Base-by-base conservation (phyloP, 2,888 invertebrate genomes). In the Sphaeridia pumilis region DNA sequence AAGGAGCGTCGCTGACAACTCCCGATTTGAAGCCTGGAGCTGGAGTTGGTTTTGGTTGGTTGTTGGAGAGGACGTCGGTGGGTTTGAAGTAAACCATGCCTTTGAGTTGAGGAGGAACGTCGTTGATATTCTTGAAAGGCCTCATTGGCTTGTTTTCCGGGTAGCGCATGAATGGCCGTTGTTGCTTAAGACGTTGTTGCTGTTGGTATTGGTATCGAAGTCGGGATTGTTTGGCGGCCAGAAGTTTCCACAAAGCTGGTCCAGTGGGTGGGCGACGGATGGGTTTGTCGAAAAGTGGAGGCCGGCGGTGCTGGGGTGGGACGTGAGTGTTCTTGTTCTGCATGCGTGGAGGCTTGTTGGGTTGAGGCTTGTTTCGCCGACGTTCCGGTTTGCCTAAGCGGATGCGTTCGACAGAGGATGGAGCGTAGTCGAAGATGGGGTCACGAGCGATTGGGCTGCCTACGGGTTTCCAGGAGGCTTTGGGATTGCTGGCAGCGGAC, bases 371-470 rank as follows among this genome's bases (percentile, higher is more conserved):
- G 38, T 43, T 12, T 43, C 56, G 24, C 1, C 51, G 38, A 12
- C 34, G 17, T 12, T 34, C 43, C 17, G 46, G 24, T 4, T 42
- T 52, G 21, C 57, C 60, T 38, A 64, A 60, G 21, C 56, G 55
- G 12, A 64, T 61, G 35, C 59, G 46, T 42, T 64, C 64, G 10
- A 57, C 36, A 2, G 64, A 51, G 27, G 64, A 62, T 26, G 64
- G 64, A 22, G 62, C 62, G 49, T 64, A 64, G 46, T 61, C 60
- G 31, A 60, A 61, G 20, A 61, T 62, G 2, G 64, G 64, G 43
- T 64, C 62, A 20, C 61, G 43, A 34, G 57, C 58, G 27, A 62
- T 61, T 14, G 64, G 60, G 49, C 52, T 58, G 20, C 61, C 61
- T 12, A 59, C 26, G 10, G 61, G 60, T 36, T 58, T 54, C 63